Percentiles rank a stretch among this genome's conserved stretches.
Evolutionary conservation across 1,140 invertebrate genomes (phyloP).

Genomic region (Pseudomyrmex cubaensis): DNA sequence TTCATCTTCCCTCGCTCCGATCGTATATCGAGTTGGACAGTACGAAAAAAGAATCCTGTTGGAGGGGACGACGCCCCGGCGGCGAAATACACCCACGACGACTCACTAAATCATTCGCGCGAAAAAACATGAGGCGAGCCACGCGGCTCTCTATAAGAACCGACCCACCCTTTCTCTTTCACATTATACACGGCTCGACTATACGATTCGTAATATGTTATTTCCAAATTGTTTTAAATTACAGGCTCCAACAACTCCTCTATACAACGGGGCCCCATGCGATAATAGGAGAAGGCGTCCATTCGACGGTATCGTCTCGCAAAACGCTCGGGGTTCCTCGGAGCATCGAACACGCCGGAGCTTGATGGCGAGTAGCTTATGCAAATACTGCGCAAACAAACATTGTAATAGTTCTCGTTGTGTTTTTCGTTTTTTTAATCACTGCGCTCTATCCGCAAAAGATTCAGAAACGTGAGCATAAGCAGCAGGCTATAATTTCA

Average conservation of each 20-base stretch:
- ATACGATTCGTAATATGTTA: slow-evolving; percentile 71
- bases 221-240: slow-evolving; percentile 77
- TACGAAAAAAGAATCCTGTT: background rate
- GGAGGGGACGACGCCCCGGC: slow-evolving; percentile 17
- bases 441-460: background rate
- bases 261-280: slow-evolving; percentile 28
- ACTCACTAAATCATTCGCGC: slow-evolving; percentile 68
- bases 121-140: slow-evolving; percentile 33
- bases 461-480: background rate
- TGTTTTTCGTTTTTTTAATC: background rate
- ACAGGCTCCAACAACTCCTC: slow-evolving; percentile 45
- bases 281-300: slow-evolving; percentile 69
- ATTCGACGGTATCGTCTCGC: slow-evolving; percentile 56
- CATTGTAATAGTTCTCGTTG: background rate
- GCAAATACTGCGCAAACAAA: slow-evolving; percentile 26
- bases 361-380: slow-evolving; percentile 3
- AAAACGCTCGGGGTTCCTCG: background rate
- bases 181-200: slow-evolving; percentile 35
- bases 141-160: background rate
- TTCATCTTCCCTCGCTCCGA: background rate
- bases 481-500: background rate
- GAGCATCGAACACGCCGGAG: background rate
- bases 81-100: slow-evolving; percentile 71
- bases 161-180: slow-evolving; percentile 46
- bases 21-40: slow-evolving; percentile 24